Evolutionary conservation across 2,797 vertebrate genomes (phyloP), one percentile per base, ranked within the genome.

Genomic region (Tadarida brasiliensis): DNA sequence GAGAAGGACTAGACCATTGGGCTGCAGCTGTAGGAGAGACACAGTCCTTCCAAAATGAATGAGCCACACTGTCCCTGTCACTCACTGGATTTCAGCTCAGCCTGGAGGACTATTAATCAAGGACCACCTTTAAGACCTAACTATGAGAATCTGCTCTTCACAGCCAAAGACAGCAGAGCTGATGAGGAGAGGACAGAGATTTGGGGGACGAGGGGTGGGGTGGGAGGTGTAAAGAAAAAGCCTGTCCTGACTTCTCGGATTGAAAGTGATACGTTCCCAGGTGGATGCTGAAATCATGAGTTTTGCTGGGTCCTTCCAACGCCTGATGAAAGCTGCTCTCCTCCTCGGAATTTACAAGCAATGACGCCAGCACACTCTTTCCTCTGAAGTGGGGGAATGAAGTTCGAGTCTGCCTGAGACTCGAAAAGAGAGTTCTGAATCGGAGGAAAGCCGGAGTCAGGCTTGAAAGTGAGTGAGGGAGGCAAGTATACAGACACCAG

Each of bases 121-220:
- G 39, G 30, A 39, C 6, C 6, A 44, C 51, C 15, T 19, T 26
- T 24, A 65, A 77, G 70, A n/a, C 15, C 33, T 28, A 30, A 30
- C 54, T 28, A 3, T 2, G 35, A 51, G 22, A 70, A 11, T 28
- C 73, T 26, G 7, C 35, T 4, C n/a, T 11, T 59, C 68, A 67
- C 17, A 44, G n/a, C 14, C 80, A 26, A 39, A 67, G n/a, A 26
- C 35, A 35, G 49, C 49, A 19, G 33, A 17, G 39, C 11, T n/a
- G n/a, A 28, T n/a, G 11, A 8, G 14, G 9, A 49, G 20, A 47
- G 22, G 28, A 20, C 0, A 47, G 44, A 47, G 35, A 35, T 4
- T 10, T 7, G 30, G 5, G 0, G 11, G 24, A 14, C 0, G 7
- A 7, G n/a, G 33, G 20, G n/a, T 4, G 16, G 20, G 4, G 20